Percentiles rank a stretch among this genome's conserved stretches.
phyloP scores from a whole-genome alignment of 2,113 vertebrate genomes.

The Hyla sarda region DNA sequence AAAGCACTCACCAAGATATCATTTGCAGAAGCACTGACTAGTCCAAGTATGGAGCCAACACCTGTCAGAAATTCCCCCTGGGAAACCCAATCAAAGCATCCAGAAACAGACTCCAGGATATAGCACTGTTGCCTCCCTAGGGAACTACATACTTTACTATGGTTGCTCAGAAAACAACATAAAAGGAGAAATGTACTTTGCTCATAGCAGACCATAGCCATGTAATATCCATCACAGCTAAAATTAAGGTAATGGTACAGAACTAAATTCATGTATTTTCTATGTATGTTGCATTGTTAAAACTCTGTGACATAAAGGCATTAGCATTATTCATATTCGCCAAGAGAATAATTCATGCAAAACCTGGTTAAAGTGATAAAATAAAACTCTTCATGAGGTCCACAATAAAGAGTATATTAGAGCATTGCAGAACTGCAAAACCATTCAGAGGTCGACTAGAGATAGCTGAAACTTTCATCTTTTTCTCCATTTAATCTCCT shows the following conservation, averaged over 20 bases:
- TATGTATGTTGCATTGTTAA: not conserved
- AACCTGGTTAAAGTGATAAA: not conserved
- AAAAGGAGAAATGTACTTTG: not conserved
- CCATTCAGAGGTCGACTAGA: not conserved
- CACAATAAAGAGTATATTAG: not conserved
- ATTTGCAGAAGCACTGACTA: constrained; percentile 50
- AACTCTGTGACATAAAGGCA: too few species aligned
- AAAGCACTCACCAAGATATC: constrained; percentile 47
- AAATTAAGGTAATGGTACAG: not conserved
- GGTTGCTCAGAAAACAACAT: constrained; percentile 32
- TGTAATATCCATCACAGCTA: not conserved
- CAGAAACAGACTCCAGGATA: constrained; percentile 54
- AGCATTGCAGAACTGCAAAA: not conserved
- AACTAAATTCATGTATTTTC: not conserved
- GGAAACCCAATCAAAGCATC: constrained; percentile 50
- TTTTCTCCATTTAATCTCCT: not conserved
- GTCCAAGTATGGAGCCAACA: constrained; percentile 53
- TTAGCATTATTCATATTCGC: too few species aligned
- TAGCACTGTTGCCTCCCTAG: constrained; percentile 34
- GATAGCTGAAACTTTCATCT: not conserved
- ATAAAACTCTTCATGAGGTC: not conserved
- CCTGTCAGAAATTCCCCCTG: constrained; percentile 51
- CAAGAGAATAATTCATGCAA: not conserved
- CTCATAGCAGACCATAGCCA: not conserved
- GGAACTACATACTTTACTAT: constrained; percentile 32